These are phyloP conservation scores for Caenorhabditis becei DNA, from an alignment of 2,888 invertebrate genomes.

Conservation along the genomic window DNA sequence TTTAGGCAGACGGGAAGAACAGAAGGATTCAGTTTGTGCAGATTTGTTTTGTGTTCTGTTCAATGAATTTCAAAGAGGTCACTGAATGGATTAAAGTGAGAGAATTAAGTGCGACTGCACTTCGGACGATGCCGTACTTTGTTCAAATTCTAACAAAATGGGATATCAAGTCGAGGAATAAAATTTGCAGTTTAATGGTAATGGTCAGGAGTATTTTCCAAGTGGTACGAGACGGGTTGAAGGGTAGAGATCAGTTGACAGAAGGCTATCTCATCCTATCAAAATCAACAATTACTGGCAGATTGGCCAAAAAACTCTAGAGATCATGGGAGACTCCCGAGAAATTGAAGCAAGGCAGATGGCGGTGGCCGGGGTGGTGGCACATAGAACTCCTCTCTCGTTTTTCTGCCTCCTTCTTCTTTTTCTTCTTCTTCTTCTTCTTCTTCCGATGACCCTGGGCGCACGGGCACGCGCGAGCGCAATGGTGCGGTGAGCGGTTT, in stretches of 20 bases:
- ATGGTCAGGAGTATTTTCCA: slow-evolving; percentile 1
- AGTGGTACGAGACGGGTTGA: neutral
- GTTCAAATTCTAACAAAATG: too few relatives aligned
- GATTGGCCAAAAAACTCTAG: slow-evolving; percentile 9
- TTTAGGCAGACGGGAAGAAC: neutral
- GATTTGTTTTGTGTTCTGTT: slow-evolving; percentile 4
- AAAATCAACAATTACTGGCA: slow-evolving; percentile 38
- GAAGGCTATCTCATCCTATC: slow-evolving; percentile 45
- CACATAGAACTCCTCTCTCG: slow-evolving; percentile 20
- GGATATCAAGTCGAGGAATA: too few relatives aligned
- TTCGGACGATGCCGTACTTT: neutral
- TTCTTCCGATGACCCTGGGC: slow-evolving; percentile 43
- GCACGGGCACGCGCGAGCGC: slow-evolving; percentile 48
- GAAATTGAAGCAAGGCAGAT: too few relatives aligned
- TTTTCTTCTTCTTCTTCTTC: slow-evolving; percentile 7
- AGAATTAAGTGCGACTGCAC: slow-evolving; percentile 28
- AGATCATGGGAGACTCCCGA: slow-evolving; percentile 30
- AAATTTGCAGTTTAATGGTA: too few relatives aligned
- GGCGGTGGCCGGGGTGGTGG: slow-evolving; percentile 1
- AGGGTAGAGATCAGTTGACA: slow-evolving; percentile 3
- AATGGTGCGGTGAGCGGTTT: slow-evolving; percentile 59
- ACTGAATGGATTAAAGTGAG: slow-evolving; percentile 18
- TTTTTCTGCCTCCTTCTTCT: slow-evolving; percentile 7
- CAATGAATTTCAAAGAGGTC: slow-evolving; percentile 18
- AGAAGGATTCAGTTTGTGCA: neutral